phyloP scores from a whole-genome alignment of 2,888 invertebrate species.

The Luperina testacea region DNA sequence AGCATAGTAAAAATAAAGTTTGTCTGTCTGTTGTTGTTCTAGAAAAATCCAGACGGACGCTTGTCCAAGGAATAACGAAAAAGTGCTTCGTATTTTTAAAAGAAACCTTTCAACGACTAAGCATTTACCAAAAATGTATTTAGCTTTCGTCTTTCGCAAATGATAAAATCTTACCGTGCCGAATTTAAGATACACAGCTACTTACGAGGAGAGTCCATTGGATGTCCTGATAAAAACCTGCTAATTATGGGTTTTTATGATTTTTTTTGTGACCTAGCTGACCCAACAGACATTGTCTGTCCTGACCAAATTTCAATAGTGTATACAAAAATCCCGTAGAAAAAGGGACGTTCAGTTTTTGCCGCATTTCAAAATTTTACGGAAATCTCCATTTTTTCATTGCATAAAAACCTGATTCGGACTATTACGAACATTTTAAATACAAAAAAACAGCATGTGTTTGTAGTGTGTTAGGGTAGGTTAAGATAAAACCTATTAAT shows the following conservation, averaged over 20 bases:
- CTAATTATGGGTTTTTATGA: neutral
- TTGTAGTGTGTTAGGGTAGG: too few species aligned
- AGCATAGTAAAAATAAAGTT: neutral
- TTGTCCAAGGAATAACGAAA: neutral
- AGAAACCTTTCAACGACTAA: neutral
- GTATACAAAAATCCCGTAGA: neutral
- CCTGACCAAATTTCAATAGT: neutral
- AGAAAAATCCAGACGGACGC: neutral
- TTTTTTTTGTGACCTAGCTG: neutral
- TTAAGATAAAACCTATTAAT: too few species aligned
- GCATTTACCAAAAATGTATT: neutral
- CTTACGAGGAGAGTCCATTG: too few species aligned
- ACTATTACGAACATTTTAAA: neutral
- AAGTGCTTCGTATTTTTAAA: neutral
- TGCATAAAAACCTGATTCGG: neutral
- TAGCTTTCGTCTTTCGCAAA: neutral
- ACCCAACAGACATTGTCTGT: neutral
- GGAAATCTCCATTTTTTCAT: neutral
- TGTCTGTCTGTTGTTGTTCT: neutral
- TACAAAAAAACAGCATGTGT: too few species aligned
- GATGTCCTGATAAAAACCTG: neutral
- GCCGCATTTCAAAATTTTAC: neutral
- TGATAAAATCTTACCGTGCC: neutral
- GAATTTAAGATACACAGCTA: neutral
- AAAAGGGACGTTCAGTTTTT: neutral